Evolutionary conservation across 2,888 invertebrate genomes (phyloP).

Genomic region (Polydrusus pterygomalis): DNA sequence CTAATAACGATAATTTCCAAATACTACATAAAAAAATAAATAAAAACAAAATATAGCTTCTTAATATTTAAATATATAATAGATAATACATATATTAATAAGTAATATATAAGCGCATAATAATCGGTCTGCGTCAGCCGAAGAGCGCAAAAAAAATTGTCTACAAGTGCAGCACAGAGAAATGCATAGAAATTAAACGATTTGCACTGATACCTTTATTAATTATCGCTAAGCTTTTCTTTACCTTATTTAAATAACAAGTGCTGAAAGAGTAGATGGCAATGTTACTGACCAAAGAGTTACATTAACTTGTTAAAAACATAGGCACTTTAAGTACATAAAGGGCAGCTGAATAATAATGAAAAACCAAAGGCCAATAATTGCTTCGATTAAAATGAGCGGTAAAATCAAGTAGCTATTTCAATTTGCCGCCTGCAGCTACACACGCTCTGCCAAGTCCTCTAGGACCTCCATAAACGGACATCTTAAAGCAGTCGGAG

Average conservation of each 20-base stretch:
- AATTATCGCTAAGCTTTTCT: slow-evolving; percentile 2
- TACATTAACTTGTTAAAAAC: too few species aligned
- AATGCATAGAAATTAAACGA: slow-evolving; percentile 59
- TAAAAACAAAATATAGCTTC: slow-evolving; percentile 71
- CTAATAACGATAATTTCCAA: slow-evolving; percentile 71
- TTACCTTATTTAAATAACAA: neutral
- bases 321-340: too few species aligned
- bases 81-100: slow-evolving; percentile 67
- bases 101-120: slow-evolving; percentile 66
- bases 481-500: too few species aligned
- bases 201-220: slow-evolving; percentile 29
- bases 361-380: too few species aligned
- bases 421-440: too few species aligned
- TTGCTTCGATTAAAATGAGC: too few species aligned
- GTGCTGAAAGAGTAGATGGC: too few species aligned
- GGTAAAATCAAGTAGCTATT: too few species aligned
- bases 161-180: slow-evolving; percentile 64
- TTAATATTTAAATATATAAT: slow-evolving; percentile 65
- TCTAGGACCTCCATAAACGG: too few species aligned
- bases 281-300: too few species aligned
- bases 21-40: slow-evolving; percentile 72
- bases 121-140: slow-evolving; percentile 62
- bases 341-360: too few species aligned
- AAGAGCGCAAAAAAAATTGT: slow-evolving; percentile 60
- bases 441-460: too few species aligned